Evolutionary conservation across 1,140 invertebrate genomes (phyloP), one percentile per base, ranked within the genome.

Genomic region (Lasaia peninsularis): DNA sequence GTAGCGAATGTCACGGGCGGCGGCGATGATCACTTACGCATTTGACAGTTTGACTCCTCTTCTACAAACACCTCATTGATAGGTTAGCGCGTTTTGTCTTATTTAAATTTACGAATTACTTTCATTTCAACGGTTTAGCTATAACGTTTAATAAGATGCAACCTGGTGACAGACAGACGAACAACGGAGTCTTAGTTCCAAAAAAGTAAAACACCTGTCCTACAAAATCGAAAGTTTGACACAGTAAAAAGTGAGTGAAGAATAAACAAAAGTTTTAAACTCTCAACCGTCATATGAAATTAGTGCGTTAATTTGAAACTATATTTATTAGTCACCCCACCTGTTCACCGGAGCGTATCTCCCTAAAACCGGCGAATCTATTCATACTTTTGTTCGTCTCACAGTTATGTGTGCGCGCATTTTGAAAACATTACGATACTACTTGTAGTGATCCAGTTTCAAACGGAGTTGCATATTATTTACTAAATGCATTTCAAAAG

Each of bases 261-360:
- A 28, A 24, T 24, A 28, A 5, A 11, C 4, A 35, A 40, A 55
- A 40, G 21, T 44, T 28, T 14, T 37, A 55, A 55, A 35, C 12
- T 55, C 16, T 52, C 21, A 40, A 44, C 35, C 53, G 37, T 55
- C 40, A 48, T 20, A 10, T 31, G 24, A 2, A 18, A 32, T 31
- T 40, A 24, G n/a, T 55, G 21, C 28, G 35, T 55, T 55, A 48
- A 44, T 55, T 55, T 55, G 32, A 28, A 32, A 44, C 40, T 44
- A 37, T 20, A 44, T 80, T 88, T 89, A 86, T 87, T 81, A 88
- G 86, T 86, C 89, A 89, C 87, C 88, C 89, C 87, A 87, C 73
- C 87, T 90, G 84, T 71, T 62, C 86, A 85, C 24, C 80, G 73
- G 84, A 89, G 85, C 87, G 81, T 84, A 80, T 90, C 87, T 90